Base-by-base conservation (phyloP, 2,113 vertebrate genomes). In the Mormyrus iriodes region DNA sequence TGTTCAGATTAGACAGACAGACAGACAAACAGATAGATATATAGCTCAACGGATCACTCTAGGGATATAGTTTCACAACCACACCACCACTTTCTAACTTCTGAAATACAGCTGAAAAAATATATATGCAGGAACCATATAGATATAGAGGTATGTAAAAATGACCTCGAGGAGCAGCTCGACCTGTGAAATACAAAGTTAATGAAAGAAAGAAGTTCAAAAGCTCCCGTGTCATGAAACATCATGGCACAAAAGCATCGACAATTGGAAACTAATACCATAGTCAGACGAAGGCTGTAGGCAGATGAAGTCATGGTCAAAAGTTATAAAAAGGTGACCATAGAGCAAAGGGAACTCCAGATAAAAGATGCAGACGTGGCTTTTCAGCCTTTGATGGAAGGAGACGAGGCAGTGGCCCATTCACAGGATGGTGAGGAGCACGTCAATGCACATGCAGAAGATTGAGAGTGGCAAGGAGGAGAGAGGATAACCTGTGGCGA, bases 131-230 rank as follows among this genome's bases (percentile, higher is more conserved):
- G 8, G 17, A 48, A 44, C 44, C 42, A 48, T 24, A 48, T 46
- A 48, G 24, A 21, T 24, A 13, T 10, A n/a, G 24, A n/a, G 12
- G 19, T 84, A 84, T 84, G 44, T 42, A 46, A 84, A 48, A 48
- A 21, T 6, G 44, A 46, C 39, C 82, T 21, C 42, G 82, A 48
- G 82, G 82, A 48, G 24, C 82, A 44, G 42, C 44, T 84, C 49
- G 17, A 31, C 49, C 85, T 35, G 85, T 55, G 85, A 86, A 86
- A 86, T 86, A 53, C 51, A 31, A 55, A 53, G n/a, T 52, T 27
- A 86, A 53, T 86, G 49, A 55, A 53, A 86, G 85, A 86, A 27
- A 4, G 49, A 52, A 86, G 85, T 86, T 86, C 51, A 53, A 86
- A 52, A 53, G 85, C 85, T 53, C 4, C 51, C 49, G 19, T 53